Conservation (phyloP, 2,113 vertebrate species). For the Phasianus colchicus region DNA sequence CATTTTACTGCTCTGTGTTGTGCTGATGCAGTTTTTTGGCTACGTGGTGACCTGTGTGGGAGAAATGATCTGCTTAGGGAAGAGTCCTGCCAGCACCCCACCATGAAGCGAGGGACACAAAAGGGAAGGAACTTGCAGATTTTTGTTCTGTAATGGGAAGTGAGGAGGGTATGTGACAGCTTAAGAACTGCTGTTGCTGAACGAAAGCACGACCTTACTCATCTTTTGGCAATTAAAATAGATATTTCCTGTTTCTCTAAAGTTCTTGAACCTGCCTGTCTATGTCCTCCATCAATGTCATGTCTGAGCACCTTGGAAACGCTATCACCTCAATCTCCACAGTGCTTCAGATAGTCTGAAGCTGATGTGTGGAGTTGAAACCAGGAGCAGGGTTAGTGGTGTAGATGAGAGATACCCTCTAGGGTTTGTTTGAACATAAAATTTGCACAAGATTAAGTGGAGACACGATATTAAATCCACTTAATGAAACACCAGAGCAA, state of each 20-base stretch:
- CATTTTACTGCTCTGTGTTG: neutral
- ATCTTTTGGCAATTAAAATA: neutral
- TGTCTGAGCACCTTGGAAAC: neutral
- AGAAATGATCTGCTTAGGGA: neutral
- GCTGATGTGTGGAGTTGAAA: neutral
- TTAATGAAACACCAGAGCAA: neutral
- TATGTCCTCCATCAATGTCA: neutral
- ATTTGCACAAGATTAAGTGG: slow-evolving; percentile 24
- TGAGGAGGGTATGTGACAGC: neutral
- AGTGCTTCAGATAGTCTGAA: neutral
- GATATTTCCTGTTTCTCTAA: neutral
- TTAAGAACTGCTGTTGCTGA: neutral
- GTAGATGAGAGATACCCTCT: neutral
- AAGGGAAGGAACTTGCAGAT: neutral
- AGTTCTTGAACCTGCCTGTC: neutral
- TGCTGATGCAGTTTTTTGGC: neutral
- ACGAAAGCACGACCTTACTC: neutral
- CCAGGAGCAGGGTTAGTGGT: neutral
- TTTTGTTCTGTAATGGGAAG: neutral
- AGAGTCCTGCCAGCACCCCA: neutral
- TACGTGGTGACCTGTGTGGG: rapidly evolving
- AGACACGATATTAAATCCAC: neutral
- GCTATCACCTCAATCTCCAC: neutral
- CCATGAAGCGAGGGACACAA: neutral
- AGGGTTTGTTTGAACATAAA: neutral